Base-by-base conservation (phyloP, 2,888 invertebrate genomes). In the Watsonalla cultraria region DNA sequence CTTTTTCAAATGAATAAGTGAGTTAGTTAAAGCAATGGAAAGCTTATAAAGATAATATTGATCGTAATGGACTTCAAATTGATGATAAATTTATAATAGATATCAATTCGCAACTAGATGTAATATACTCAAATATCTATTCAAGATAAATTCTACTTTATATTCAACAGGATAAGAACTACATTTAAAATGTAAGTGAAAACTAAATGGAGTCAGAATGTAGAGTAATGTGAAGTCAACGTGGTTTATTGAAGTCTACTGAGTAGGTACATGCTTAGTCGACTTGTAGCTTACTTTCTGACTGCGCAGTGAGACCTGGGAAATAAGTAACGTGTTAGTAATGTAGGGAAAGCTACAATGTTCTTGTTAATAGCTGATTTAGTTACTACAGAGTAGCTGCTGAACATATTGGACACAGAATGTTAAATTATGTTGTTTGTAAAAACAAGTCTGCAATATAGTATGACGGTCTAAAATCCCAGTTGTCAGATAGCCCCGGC, bases 271-370 rank as follows among this genome's bases (percentile, higher is more conserved):
- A 89, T 89, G 89, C 88, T 80, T 72, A 79, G 64, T 78, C 61
- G 60, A 66, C 70, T 57, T 70, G 65, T 74, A 70, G 80, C 90
- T 90, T 90, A 90, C 90, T 90, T 86, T 90, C 90, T 74, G 90
- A 87, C 87, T 86, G 78, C 83, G 73, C 80, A 74, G 90, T 90
- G 81, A 90, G 90, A 90, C 90, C 90, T 90, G 90, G 82, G 89
- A 75, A 89, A 87, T 82, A 87, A 86, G 74, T 66, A 82, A 80
- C 65, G 68, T 71, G 80, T 88, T 88, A 88, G 81, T 86, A 76
- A 71, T 65, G 54, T 58, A 61, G 56, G 56, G 62, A 60, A 54
- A 48, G 51, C 37, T 47, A 53, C 42, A 53, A 7, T n/a, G 39
- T 49, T 14, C 39, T 37, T 37, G 35, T 37, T 37, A 35, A 35